These are phyloP conservation scores for Coenonympha arcania DNA, from an alignment of 2,888 invertebrate genomes.

Conservation along the genomic window DNA sequence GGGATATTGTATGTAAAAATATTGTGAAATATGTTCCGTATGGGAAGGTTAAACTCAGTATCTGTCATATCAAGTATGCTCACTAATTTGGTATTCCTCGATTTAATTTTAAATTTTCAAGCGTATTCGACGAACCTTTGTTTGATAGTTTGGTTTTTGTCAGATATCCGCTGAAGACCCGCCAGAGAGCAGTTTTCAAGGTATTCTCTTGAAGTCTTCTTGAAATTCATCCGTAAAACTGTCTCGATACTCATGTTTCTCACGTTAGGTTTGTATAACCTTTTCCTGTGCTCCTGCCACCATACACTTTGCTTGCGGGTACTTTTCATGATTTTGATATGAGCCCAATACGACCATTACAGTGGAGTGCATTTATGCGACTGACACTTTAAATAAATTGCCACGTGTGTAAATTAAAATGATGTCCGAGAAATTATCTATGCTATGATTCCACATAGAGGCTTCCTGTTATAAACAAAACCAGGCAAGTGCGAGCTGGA, in stretches of 20 bases:
- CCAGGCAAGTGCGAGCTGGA: too few species aligned
- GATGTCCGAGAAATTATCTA: neutral
- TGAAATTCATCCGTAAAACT: slow-evolving; percentile 47
- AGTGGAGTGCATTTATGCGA: neutral
- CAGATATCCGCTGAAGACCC: slow-evolving; percentile 40
- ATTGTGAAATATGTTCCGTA: too few species aligned
- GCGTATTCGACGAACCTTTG: slow-evolving; percentile 36
- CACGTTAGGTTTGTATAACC: slow-evolving; percentile 19
- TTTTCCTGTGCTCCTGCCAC: slow-evolving; percentile 40
- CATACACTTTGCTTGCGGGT: slow-evolving; percentile 26
- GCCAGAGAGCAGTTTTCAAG: slow-evolving; percentile 39
- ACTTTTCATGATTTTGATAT: slow-evolving; percentile 15
- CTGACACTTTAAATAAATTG: neutral
- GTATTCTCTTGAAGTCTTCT: slow-evolving; percentile 46
- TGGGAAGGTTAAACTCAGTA: too few species aligned
- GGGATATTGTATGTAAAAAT: too few species aligned
- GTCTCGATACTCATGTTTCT: slow-evolving; percentile 40
- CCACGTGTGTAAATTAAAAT: neutral
- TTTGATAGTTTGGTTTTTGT: slow-evolving; percentile 26
- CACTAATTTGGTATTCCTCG: too few species aligned
- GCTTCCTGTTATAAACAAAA: too few species aligned
- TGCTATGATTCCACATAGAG: neutral
- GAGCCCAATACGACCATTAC: neutral
- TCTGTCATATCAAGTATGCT: too few species aligned
- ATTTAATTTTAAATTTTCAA: neutral